These are phyloP conservation scores for Montipora efflorescens DNA, from an alignment of 64 coral and sea anemone species.

Conservation along the genomic window DNA sequence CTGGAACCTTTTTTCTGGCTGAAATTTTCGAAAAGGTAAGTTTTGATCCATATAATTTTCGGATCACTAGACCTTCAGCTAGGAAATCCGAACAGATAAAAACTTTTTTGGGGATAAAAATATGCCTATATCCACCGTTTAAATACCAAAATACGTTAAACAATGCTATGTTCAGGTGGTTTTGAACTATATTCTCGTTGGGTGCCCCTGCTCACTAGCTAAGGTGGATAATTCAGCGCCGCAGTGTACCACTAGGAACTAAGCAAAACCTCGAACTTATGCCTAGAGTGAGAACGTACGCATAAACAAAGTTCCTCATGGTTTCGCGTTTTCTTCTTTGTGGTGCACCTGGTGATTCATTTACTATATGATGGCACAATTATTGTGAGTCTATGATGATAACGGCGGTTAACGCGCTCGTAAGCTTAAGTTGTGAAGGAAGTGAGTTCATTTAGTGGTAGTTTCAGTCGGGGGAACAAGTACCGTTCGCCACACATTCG, in stretches of 20 bases:
- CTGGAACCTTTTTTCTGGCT: too few species aligned
- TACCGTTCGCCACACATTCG: background rate
- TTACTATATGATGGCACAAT: background rate
- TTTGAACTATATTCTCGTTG: too few species aligned
- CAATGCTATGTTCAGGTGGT: too few species aligned
- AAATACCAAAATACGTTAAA: too few species aligned
- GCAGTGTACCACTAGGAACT: background rate
- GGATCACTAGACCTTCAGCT: too few species aligned
- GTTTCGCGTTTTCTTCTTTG: background rate
- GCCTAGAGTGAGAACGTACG: background rate
- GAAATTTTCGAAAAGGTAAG: too few species aligned
- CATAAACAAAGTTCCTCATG: background rate
- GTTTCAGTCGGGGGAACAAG: background rate
- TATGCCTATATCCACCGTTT: too few species aligned
- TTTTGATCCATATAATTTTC: too few species aligned
- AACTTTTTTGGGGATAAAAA: too few species aligned
- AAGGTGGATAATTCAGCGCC: background rate
- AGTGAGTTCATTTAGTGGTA: background rate
- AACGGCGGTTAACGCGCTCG: background rate
- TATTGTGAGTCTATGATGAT: background rate
- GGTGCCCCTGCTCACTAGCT: too few species aligned
- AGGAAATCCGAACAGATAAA: too few species aligned
- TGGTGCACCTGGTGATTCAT: background rate
- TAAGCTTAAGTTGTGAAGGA: background rate
- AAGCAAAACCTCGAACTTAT: background rate